Evolutionary conservation across 2,113 vertebrate species (phyloP), one percentile per base, ranked within the genome.

Genomic region (Tauraco erythrolophus): DNA sequence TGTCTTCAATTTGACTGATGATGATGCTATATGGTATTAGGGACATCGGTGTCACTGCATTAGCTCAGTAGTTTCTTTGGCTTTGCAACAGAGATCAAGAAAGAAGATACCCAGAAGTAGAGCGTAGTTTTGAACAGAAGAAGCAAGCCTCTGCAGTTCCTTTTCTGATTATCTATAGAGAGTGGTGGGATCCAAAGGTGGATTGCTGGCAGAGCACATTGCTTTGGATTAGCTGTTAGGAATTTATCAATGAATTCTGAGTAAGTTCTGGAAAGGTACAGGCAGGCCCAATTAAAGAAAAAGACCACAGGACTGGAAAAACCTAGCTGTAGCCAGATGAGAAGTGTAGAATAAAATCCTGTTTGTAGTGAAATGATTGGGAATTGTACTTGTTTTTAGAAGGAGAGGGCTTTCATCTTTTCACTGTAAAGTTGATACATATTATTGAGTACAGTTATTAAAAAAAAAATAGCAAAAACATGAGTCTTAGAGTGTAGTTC

Each of bases 361-460:
- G 27, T 7, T 45, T 85, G 7, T 68, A 33, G 28, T 48, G 10
- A 50, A 57, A 10, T 61, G 5, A 11, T 11, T 74, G 23, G 5
- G 54, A 65, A 18, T 76, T 85, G 8, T 22, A 3, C 39, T 83
- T 85, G 9, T 85, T 84, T 92, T 61, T 19, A 21, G 18, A 57
- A 50, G 13, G 10, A 16, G 2, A 12, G 5, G 19, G 9, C 28
- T 88, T 82, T 71, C 6, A 17, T 79, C 5, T 71, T 88, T 60
- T 31, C 15, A 8, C 2, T 57, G 2, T 53, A 3, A 74, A 35
- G 6, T 57, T 70, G 31, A 6, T 64, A 7, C 1, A 3, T 50
- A 31, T 30, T 75, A 27, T 18, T 65, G 30, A 76, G 46, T 68
- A n/a, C 6, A 33, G 4, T 54, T 86, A 6, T 14, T 76, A 7